Percentiles rank a stretch among this genome's conserved stretches.
These are phyloP conservation scores for Platerodrilus igneus DNA, from an alignment of 2,888 invertebrate genomes.

Conservation along the genomic window DNA sequence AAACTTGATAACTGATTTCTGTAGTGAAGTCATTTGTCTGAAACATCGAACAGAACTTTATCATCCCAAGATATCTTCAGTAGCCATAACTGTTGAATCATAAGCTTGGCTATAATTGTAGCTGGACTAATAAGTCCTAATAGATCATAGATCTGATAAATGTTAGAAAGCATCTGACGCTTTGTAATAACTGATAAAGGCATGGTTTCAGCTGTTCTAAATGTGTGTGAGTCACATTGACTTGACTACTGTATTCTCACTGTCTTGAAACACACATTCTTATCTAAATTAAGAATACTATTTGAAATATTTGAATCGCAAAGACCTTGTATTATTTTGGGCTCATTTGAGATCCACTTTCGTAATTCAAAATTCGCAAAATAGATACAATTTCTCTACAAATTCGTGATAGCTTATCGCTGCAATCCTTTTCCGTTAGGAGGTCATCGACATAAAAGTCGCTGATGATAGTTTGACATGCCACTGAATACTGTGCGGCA, in stretches of 20 bases:
- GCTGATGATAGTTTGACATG: conserved; percentile 13
- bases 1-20: conserved; percentile 7
- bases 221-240: too few species aligned
- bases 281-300: too few species aligned
- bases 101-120: conserved; percentile 25
- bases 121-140: conserved; percentile 26
- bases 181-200: conserved; percentile 8
- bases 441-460: conserved; percentile 24
- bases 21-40: conserved; percentile 17
- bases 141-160: conserved; percentile 28
- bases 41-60: conserved; percentile 13
- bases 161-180: conserved; percentile 22
- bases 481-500: conserved; percentile 12
- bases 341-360: conserved; percentile 23
- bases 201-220: too few species aligned
- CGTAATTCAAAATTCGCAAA: conserved; percentile 18
- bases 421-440: conserved; percentile 16
- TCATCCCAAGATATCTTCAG: conserved; percentile 28
- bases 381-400: too few species aligned
- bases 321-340: conserved; percentile 9
- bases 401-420: too few species aligned
- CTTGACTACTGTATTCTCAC: too few species aligned
- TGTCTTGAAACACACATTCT: too few species aligned
- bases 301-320: background rate
- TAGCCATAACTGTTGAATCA: conserved; percentile 28